Percentiles rank a stretch among this genome's conserved stretches.
phyloP scores from a whole-genome alignment of 1,140 invertebrate genomes.

The Orius laevigatus region DNA sequence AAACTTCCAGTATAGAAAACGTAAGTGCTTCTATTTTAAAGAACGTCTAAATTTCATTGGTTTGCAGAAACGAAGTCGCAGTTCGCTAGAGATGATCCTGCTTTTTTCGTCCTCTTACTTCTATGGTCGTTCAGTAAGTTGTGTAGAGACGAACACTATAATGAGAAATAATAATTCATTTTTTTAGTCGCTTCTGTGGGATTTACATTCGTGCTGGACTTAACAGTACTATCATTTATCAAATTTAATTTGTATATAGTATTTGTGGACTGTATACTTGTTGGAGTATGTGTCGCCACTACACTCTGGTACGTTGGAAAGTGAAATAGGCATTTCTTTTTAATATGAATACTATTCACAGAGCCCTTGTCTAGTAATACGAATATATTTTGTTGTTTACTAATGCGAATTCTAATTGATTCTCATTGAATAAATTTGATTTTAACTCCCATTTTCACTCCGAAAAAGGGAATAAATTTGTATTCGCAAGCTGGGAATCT shows the following conservation, averaged over 20 bases:
- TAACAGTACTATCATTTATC: constrained; percentile 60
- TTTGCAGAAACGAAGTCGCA: constrained; percentile 90
- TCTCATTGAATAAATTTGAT: too few relatives aligned
- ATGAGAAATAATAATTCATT: constrained; percentile 18
- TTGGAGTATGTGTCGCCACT: constrained; percentile 76
- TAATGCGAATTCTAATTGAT: too few relatives aligned
- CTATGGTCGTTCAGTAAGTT: constrained; percentile 67
- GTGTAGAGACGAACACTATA: background rate
- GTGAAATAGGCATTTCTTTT: too few relatives aligned
- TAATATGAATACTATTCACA: too few relatives aligned
- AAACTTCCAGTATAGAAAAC: constrained; percentile 97
- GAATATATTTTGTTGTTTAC: too few relatives aligned
- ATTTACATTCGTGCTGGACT: constrained; percentile 65
- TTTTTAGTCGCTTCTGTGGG: constrained; percentile 73
- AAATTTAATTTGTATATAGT: constrained; percentile 84
- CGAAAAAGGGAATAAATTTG: too few relatives aligned
- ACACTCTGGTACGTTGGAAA: constrained; percentile 62
- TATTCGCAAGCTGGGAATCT: too few relatives aligned
- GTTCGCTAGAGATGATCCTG: constrained; percentile 97
- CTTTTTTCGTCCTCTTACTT: constrained; percentile 85
- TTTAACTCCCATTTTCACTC: too few relatives aligned
- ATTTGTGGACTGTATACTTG: constrained; percentile 85
- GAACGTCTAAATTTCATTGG: constrained; percentile 18
- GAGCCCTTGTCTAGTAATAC: too few relatives aligned
- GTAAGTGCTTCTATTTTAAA: constrained; percentile 39